Evolutionary conservation across 2,113 vertebrate genomes (phyloP), one percentile per base, ranked within the genome.

Genomic region (Oreotrochilus melanogaster): DNA sequence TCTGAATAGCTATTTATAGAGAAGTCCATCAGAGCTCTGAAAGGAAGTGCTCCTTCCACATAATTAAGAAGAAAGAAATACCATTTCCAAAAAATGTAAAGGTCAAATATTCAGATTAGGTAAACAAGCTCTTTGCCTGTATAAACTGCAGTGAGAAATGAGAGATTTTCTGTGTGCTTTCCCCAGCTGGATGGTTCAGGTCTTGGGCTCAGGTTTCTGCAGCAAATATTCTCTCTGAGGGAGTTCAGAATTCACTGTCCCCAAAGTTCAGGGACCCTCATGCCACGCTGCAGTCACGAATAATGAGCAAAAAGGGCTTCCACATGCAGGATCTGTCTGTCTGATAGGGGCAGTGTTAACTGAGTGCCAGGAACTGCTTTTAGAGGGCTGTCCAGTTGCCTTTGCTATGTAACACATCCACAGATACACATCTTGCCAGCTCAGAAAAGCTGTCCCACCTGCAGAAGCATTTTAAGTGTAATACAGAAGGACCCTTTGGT

Each of bases 1-100:
- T 97, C 96, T 96, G 60, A 91, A 33, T 60, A 97, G 96, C 92
- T 98, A 98, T 98, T 98, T 98, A 98, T 98, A 98, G 96, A 94
- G 47, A 18, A 39, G 97, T 94, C 95, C 78, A 86, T 97, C 94
- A 92, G 58, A 86, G 62, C 14, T 76, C 54, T 65, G 88, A 92
- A 74, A 95, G 42, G 74, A 94, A 88, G n/a, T 25, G 22, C 7
- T 96, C 81, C 76, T 93, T 96, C 53, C 64, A 94, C 25, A 75
- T 93, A 95, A 93, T 93, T 79, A 91, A 91, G 73, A 92, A 31
- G 27, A 42, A 88, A n/a, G 64, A 79, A 94, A 64, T 15, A 81
- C 14, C 4, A 66, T 87, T 90, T 89, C 80, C 75, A 93, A 86
- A 95, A 96, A 92, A 37, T 13, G 87, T 69, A 96, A 95, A 96